A percentile compares a stretch with the other conserved stretches of the same genome.
Conservation (phyloP, 1,140 invertebrate species). For the Pseudobourletiella spinata region DNA sequence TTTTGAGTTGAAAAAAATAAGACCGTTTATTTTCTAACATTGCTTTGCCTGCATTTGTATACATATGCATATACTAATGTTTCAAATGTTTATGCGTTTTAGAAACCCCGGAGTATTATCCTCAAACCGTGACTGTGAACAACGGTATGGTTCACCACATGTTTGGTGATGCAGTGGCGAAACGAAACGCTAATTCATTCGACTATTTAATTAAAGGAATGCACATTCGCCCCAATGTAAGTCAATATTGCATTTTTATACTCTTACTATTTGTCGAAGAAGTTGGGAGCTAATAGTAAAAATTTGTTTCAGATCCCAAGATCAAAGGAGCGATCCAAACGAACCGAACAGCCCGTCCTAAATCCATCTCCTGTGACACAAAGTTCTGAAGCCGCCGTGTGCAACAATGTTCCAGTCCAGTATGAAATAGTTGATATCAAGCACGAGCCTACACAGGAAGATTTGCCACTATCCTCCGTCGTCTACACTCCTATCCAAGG, state of each 20-base stretch:
- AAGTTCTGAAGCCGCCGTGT: background rate
- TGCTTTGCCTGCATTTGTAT: no score
- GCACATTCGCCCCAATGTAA: conserved; percentile 14
- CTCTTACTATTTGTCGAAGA: background rate
- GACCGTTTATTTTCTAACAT: no score
- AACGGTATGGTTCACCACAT: conserved; percentile 7
- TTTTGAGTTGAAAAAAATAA: no score
- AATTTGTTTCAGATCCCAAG: no score
- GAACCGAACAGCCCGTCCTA: no score
- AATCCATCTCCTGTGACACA: no score
- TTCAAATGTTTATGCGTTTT: background rate
- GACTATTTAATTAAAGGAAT: conserved; percentile 22
- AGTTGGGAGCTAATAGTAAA: background rate
- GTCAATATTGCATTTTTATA: background rate
- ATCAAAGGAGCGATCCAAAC: no score
- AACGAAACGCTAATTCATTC: conserved; percentile 17
- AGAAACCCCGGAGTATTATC: conserved; percentile 4
- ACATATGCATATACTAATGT: no score
- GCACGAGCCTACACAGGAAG: background rate
- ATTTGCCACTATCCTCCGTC: background rate
- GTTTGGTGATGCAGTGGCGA: conserved; percentile 19
- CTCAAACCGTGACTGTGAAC: conserved; percentile 1
- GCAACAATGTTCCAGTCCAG: background rate
- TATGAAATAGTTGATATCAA: background rate
- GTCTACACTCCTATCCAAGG: background rate